phyloP scores from a whole-genome alignment of 2,797 vertebrate genomes.

The Lepus townsendii region DNA sequence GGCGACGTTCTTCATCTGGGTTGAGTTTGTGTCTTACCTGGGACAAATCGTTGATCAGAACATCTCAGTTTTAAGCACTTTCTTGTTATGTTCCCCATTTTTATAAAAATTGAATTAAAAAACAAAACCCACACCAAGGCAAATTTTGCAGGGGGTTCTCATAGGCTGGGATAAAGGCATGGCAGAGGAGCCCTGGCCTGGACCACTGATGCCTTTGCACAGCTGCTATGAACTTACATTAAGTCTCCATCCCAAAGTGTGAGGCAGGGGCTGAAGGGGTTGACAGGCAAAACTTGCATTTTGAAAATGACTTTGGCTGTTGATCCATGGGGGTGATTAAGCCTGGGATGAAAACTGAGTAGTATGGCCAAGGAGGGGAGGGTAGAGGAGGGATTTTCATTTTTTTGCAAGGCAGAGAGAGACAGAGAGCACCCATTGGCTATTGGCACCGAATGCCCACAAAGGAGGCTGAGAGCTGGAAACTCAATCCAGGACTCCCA shows the following conservation, averaged over 20 bases:
- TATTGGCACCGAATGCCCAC: too few relatives aligned
- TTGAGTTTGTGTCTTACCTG: too few relatives aligned
- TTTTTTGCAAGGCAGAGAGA: too few relatives aligned
- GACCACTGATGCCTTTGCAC: background rate
- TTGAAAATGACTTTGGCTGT: background rate
- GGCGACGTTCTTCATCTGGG: background rate
- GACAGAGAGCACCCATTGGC: too few relatives aligned
- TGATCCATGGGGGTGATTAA: background rate
- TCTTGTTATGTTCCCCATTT: background rate
- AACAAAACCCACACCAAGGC: background rate
- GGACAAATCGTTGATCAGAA: background rate
- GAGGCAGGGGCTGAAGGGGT: background rate
- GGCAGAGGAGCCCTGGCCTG: background rate
- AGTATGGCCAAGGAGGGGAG: background rate
- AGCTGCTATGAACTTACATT: background rate
- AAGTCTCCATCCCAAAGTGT: background rate
- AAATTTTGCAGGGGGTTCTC: background rate
- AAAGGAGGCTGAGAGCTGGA: too few relatives aligned
- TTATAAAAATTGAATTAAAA: background rate
- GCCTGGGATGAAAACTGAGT: background rate
- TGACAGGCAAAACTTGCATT: background rate
- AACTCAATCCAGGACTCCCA: too few relatives aligned
- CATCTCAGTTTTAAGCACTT: background rate
- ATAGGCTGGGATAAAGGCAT: background rate
- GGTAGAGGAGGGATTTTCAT: background rate